These are phyloP conservation scores for Zaprionus obscuricornis DNA, from an alignment of 2,888 invertebrate species.

Conservation along the genomic window DNA sequence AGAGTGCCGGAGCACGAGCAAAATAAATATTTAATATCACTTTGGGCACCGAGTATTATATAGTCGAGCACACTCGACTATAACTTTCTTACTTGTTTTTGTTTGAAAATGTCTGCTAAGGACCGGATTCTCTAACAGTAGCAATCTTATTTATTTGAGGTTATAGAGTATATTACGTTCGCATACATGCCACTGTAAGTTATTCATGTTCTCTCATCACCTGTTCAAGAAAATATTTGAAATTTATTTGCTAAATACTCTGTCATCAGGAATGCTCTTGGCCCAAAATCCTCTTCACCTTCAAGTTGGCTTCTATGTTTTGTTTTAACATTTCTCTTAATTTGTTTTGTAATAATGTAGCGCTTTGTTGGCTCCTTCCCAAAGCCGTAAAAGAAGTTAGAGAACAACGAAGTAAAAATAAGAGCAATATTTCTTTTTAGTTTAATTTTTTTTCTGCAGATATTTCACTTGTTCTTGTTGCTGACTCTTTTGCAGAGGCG, in stretches of 20 bases:
- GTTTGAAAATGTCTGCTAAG: not conserved
- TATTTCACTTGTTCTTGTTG: conserved; percentile 55
- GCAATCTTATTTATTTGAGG: not conserved
- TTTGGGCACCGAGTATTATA: too few relatives aligned
- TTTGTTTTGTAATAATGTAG: conserved; percentile 70
- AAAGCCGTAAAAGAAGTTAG: conserved; percentile 13
- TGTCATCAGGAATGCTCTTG: not conserved
- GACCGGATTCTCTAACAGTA: too few relatives aligned
- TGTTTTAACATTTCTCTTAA: conserved; percentile 72
- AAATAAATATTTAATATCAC: too few relatives aligned
- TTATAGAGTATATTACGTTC: not conserved
- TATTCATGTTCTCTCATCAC: conserved; percentile 17
- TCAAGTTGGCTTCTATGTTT: conserved; percentile 51
- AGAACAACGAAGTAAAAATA: conserved; percentile 41
- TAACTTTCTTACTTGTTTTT: too few relatives aligned
- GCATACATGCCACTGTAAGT: not conserved
- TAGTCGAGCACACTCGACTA: too few relatives aligned
- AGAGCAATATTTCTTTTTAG: conserved; percentile 71
- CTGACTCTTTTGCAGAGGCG: conserved; percentile 48
- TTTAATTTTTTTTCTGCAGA: conserved; percentile 63
- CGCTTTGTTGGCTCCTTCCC: conserved; percentile 34
- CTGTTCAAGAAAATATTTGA: conserved; percentile 41
- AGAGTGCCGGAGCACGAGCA: too few relatives aligned
- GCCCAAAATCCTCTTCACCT: conserved; percentile 43
- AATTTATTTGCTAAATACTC: conserved; percentile 44